Percentiles rank a stretch among this genome's conserved stretches.
Evolutionary conservation across 2,797 vertebrate species (phyloP).

Genomic region (Furcifer pardalis): DNA sequence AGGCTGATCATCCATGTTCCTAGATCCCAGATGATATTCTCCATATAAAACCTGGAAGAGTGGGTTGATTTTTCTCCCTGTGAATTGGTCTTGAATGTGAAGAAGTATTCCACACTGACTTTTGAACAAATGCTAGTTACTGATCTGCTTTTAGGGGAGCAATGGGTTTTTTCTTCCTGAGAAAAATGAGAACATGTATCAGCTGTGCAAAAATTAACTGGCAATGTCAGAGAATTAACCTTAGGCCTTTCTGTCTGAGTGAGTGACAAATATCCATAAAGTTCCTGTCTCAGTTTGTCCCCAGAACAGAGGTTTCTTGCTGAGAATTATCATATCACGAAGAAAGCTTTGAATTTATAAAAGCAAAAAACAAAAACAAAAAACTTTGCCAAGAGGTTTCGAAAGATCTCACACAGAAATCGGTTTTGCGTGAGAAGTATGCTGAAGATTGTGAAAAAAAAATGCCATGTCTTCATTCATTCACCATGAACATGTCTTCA

Average conservation of each 20-base stretch:
- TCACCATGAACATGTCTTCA: not conserved
- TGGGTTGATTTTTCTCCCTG: constrained; percentile 23
- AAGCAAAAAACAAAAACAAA: too few relatives aligned
- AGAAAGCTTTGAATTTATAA: constrained; percentile 9
- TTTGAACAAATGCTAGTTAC: constrained; percentile 31
- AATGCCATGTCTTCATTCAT: not conserved
- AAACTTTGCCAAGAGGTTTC: not conserved
- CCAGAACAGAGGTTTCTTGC: not conserved
- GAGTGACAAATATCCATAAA: not conserved
- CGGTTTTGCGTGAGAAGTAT: not conserved
- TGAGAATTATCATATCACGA: constrained; percentile 12
- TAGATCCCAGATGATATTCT: not conserved
- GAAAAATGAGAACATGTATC: not conserved
- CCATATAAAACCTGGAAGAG: not conserved
- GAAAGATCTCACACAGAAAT: not conserved
- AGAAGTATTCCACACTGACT: not conserved
- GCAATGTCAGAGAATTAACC: constrained; percentile 16
- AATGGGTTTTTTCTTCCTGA: not conserved
- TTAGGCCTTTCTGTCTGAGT: not conserved
- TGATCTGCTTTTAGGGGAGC: constrained; percentile 11
- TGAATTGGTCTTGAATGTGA: constrained; percentile 30
- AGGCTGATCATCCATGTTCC: too few relatives aligned
- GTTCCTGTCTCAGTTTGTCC: not conserved
- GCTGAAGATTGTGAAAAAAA: not conserved
- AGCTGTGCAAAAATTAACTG: constrained; percentile 17